Evolutionary conservation across 2,888 invertebrate species (phyloP), one percentile per base, ranked within the genome.

Genomic region (Metellina segmentata): DNA sequence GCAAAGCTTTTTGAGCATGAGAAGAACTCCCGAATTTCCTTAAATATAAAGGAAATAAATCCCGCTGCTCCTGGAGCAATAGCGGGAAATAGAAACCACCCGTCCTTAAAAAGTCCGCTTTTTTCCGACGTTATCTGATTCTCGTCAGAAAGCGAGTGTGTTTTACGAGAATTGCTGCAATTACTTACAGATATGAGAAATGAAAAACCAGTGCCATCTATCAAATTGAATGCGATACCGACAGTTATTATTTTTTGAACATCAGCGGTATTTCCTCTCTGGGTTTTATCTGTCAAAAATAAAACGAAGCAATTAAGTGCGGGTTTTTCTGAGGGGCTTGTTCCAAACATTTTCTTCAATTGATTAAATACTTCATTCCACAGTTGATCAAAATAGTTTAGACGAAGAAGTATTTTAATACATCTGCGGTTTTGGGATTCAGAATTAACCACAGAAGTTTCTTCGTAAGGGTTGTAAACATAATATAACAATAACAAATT

Each of bases 131-230:
- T 61, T 85, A 74, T 75, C 74, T 75, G 75, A 75, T 75, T 85
- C 75, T 48, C 74, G 48, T 74, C 74, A n/a, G 85, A 77, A 11
- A 70, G 34, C 78, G 78, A 69, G 85, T 86, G 85, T 86, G 78
- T 86, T 86, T 86, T 86, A 86, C 85, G 77, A 70, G 78, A 86
- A 86, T 86, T 86, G 85, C 85, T 69, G 77, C 85, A 78, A 70
- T 86, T 86, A 86, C 85, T 86, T 86, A 86, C 77, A 49, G 70
- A 11, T 77, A 86, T 78, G 85, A 70, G 85, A 86, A 82, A 86
- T 78, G 85, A 86, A 86, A 85, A 86, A 78, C 70, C 52, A 34
- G n/a, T 78, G 77, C 70, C 77, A 86, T 86, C 49, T 61, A 51
- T 86, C 85, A 86, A 86, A 19, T 78, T n/a, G 51, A 86, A 74